Conservation (phyloP, 2,888 invertebrate genomes). For the Endomychus coccineus region DNA sequence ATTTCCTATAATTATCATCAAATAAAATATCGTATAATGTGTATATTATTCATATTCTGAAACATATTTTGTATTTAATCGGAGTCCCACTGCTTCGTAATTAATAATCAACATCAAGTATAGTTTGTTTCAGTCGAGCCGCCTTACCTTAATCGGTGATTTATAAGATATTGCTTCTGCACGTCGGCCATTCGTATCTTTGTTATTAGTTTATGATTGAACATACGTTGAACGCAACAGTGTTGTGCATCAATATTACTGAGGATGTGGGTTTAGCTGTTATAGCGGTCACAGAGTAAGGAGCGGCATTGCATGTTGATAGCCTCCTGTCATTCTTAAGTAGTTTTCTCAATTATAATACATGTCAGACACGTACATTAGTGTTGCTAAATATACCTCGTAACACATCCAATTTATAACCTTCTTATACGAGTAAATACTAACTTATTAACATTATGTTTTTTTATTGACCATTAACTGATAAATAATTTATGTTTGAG, state of each 20-base stretch:
- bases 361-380: conserved; percentile 41
- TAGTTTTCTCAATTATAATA: conserved; percentile 42
- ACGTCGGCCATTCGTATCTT: background rate
- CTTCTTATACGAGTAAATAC: conserved; percentile 32
- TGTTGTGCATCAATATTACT: conserved; percentile 7
- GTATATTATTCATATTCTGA: conserved; percentile 18
- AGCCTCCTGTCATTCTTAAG: conserved; percentile 40
- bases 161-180: background rate
- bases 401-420: conserved; percentile 39
- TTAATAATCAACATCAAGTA: conserved; percentile 34
- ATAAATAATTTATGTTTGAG: conserved; percentile 40
- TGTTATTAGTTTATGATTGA: background rate
- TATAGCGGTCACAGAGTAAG: conserved; percentile 20
- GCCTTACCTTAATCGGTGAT: conserved; percentile 10
- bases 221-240: too few relatives aligned
- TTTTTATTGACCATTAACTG: conserved; percentile 40
- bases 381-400: conserved; percentile 40
- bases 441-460: conserved; percentile 39
- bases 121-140: conserved; percentile 29
- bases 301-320: conserved; percentile 38
- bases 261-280: conserved; percentile 13
- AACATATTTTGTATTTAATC: conserved; percentile 33
- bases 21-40: conserved; percentile 13
- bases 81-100: conserved; percentile 33
- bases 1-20: conserved; percentile 13